These are phyloP conservation scores for Nibea coibor DNA, from an alignment of 2,113 vertebrate species.

Conservation along the genomic window DNA sequence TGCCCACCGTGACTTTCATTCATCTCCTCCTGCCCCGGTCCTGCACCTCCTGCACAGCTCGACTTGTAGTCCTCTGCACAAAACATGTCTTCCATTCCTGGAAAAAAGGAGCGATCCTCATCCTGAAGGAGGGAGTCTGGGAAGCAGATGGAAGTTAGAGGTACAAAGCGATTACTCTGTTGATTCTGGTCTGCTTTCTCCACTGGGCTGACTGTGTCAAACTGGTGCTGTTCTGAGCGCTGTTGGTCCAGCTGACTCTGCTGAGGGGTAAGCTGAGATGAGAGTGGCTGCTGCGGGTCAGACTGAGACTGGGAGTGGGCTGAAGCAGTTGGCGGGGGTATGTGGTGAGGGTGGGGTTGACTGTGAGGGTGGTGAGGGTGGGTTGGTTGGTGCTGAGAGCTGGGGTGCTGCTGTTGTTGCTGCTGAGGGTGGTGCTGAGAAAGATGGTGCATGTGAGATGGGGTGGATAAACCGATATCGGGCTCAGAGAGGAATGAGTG, in stretches of 20 bases:
- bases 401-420: slow-evolving; percentile 77
- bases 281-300: slow-evolving; percentile 77
- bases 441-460: slow-evolving; percentile 84
- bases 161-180: slow-evolving; percentile 88
- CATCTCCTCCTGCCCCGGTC: slow-evolving; percentile 83
- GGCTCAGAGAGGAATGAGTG: slow-evolving; percentile 85
- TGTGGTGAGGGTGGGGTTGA: slow-evolving; percentile 80
- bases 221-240: slow-evolving; percentile 87
- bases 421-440: slow-evolving; percentile 80
- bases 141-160: slow-evolving; percentile 95
- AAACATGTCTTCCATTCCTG: slow-evolving; percentile 98
- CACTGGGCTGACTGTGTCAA: slow-evolving; percentile 86
- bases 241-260: slow-evolving; percentile 88
- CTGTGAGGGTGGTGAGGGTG: slow-evolving; percentile 80
- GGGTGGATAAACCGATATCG: slow-evolving; percentile 79
- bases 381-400: slow-evolving; percentile 78
- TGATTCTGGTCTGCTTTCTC: slow-evolving; percentile 84
- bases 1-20: slow-evolving; percentile 74
- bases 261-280: slow-evolving; percentile 81
- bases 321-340: slow-evolving; percentile 72
- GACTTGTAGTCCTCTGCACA: slow-evolving; percentile 91
- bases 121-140: slow-evolving; percentile 94
- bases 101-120: slow-evolving; percentile 93
- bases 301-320: slow-evolving; percentile 75
- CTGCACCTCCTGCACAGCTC: slow-evolving; percentile 83